Conservation (phyloP, 1,140 invertebrate species). For the Zaprionus capensis region DNA sequence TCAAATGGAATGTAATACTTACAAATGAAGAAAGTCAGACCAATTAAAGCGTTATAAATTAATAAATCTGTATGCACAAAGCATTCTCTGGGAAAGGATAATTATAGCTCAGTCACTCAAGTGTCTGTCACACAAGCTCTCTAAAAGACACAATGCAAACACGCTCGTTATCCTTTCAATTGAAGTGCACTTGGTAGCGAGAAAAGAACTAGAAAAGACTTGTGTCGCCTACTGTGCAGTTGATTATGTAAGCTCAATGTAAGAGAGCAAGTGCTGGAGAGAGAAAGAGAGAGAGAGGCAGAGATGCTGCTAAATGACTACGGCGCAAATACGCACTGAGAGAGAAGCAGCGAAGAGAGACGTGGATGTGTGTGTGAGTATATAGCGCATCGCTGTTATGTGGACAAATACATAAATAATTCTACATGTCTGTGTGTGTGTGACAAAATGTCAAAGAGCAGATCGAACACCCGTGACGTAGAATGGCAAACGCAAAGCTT, state of each 20-base stretch:
- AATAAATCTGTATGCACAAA: background rate
- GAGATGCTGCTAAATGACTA: conserved; percentile 1
- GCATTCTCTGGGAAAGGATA: background rate
- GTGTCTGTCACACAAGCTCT: background rate
- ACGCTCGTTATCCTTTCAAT: conserved; percentile 64
- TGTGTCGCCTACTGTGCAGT: conserved; percentile 8
- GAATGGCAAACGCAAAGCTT: conserved; percentile 47
- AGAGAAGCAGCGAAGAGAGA: background rate
- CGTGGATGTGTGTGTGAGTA: background rate
- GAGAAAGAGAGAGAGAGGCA: background rate
- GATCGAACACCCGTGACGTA: conserved; percentile 55
- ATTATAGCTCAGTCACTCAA: background rate
- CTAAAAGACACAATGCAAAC: conserved; percentile 13
- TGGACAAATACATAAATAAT: background rate
- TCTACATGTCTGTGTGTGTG: background rate
- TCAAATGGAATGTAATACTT: background rate
- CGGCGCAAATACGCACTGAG: conserved; percentile 19
- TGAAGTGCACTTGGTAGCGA: conserved; percentile 65
- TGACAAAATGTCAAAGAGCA: conserved; percentile 73
- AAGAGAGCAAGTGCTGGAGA: conserved; percentile 32
- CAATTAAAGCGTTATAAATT: conserved; percentile 8
- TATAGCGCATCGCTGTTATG: background rate
- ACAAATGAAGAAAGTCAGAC: background rate
- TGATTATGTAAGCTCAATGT: conserved; percentile 73
- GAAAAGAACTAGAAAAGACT: conserved; percentile 41